Conservation (phyloP, 2,888 invertebrate genomes). For the Rotaria socialis region DNA sequence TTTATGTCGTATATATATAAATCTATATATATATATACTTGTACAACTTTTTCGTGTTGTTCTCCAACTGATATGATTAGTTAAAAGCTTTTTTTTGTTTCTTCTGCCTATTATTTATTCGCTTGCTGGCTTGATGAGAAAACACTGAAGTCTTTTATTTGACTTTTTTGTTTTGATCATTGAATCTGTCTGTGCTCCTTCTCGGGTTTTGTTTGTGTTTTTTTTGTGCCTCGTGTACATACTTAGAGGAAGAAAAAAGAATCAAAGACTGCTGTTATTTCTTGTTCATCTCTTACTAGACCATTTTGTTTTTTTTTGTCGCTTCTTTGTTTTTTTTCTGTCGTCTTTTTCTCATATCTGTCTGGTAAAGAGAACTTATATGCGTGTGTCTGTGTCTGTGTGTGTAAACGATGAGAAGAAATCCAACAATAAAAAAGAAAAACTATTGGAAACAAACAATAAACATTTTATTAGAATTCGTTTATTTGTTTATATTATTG, state of each 20-base stretch:
- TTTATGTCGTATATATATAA: not conserved
- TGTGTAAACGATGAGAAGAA: conserved; percentile 2
- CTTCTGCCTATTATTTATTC: not conserved
- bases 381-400: conserved; percentile 18
- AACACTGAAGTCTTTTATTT: not conserved
- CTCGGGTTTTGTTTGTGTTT: conserved; percentile 11
- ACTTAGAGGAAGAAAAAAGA: not conserved
- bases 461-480: not conserved
- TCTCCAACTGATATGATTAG: conserved; percentile 16
- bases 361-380: not conserved
- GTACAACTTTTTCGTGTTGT: not conserved
- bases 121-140: not conserved
- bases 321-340: not conserved
- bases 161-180: not conserved
- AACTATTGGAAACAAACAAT: not conserved
- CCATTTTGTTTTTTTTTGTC: not conserved
- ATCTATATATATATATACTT: not conserved
- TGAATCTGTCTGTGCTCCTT: not conserved
- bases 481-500: not conserved
- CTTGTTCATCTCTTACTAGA: not conserved
- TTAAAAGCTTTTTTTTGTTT: not conserved
- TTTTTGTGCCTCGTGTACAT: conserved; percentile 24
- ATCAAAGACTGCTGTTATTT: not conserved
- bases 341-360: not conserved
- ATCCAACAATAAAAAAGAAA: not conserved